Base-by-base conservation (phyloP, 2,888 invertebrate genomes). In the Dendrolimus pini region DNA sequence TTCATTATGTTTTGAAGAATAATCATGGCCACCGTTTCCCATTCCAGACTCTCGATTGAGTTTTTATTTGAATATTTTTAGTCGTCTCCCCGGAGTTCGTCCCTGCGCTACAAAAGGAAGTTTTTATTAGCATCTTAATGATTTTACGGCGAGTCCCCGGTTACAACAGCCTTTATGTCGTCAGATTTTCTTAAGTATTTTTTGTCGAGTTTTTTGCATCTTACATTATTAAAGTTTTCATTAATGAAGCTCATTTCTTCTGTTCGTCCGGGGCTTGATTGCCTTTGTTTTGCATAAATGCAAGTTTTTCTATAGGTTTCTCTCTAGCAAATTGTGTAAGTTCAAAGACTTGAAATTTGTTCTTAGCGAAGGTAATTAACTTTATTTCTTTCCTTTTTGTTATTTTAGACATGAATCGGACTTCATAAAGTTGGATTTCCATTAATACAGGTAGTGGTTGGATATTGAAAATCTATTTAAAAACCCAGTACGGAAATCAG, bases 111-210 rank as follows among this genome's bases (percentile, higher is more conserved):
- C 89, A 89, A 89, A 89, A 90, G 90, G 88, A 91, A 90, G 91
- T 90, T 91, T 91, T 91, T 91, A 91, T 91, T 91, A 91, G 91
- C 91, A 91, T 91, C 91, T 91, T 91, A 91, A 91, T 91, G 91
- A 91, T 91, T 91, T 91, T 91, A 91, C 91, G 90, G 89, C 85
- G 83, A 83, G 85, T 85, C 88, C 87, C 88, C 85, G 84, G 88
- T 90, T 90, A 90, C 89, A 89, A 88, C 87, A 88, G 89, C 88
- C 90, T 90, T 90, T 90, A 90, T 90, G 90, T 89, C 89, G 90
- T 89, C 90, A 90, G 90, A 90, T 90, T 90, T 90, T 89, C 90
- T 90, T 90, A 83, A 89, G 89, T 85, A 89, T 89, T 89, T 89
- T 89, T 89, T 87, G 84, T 81, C 81, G 87, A 82, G 81, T 85